phyloP scores from a whole-genome alignment of 2,113 vertebrate species.

The Melanerpes aurifrons region DNA sequence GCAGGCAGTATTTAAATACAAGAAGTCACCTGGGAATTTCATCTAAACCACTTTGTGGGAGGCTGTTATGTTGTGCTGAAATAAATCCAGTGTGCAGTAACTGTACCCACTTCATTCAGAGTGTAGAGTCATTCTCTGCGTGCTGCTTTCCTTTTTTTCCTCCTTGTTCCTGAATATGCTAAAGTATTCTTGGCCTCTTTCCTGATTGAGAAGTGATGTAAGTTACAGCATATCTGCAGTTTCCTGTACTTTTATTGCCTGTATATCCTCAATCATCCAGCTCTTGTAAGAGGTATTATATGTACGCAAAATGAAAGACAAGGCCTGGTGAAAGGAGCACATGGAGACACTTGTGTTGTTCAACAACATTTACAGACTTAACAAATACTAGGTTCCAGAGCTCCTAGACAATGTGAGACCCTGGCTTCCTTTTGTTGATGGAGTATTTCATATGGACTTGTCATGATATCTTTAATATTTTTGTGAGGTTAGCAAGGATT shows the following conservation, averaged over 20 bases:
- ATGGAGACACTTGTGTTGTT: not conserved
- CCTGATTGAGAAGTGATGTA: not conserved
- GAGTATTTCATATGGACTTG: not conserved
- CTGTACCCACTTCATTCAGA: not conserved
- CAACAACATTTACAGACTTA: not conserved
- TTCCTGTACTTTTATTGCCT: not conserved
- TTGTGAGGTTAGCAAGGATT: not conserved
- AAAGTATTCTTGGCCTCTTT: not conserved
- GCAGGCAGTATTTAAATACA: slow-evolving; percentile 51
- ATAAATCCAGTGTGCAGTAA: slow-evolving; percentile 17
- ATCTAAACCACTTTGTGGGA: slow-evolving; percentile 31
- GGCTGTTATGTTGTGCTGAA: slow-evolving; percentile 17
- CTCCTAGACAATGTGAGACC: not conserved
- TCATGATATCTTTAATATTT: not conserved
- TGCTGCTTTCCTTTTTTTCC: not conserved
- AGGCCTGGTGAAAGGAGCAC: not conserved
- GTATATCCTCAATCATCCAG: not conserved
- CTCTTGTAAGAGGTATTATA: not conserved
- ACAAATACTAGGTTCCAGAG: not conserved
- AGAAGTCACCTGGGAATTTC: slow-evolving; percentile 53
- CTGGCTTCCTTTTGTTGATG: not conserved
- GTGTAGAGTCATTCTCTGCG: not conserved
- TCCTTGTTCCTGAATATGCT: not conserved
- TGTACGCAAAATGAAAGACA: not conserved
- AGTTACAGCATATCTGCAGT: not conserved